phyloP scores from a whole-genome alignment of 2,797 vertebrate species.

The Bradypodion ventrale region DNA sequence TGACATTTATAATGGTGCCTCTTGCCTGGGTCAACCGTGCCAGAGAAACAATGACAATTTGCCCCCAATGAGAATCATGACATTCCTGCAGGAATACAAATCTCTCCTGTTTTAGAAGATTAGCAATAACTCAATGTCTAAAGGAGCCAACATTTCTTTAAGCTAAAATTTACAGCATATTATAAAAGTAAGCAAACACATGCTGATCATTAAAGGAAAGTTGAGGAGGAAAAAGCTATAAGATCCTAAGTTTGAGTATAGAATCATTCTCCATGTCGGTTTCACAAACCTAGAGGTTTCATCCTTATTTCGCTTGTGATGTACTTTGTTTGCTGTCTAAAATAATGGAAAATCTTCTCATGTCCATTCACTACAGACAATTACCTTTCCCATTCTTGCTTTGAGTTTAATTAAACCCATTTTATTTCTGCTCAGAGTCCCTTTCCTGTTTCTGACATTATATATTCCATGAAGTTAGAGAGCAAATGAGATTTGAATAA shows the following conservation, averaged over 20 bases:
- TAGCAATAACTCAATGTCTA: neutral
- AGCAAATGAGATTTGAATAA: conserved; percentile 24
- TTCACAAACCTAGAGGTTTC: conserved; percentile 22
- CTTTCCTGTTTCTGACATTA: conserved; percentile 23
- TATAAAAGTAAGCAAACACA: conserved; percentile 11
- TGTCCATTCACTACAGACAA: conserved; percentile 37
- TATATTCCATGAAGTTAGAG: conserved; percentile 15
- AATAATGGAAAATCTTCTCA: conserved; percentile 27
- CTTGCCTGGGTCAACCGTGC: neutral
- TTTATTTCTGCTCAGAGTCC: conserved; percentile 23
- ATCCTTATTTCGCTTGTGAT: conserved; percentile 28
- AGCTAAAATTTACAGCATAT: neutral
- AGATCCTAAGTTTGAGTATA: neutral
- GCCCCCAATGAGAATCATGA: neutral
- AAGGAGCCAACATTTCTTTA: conserved; percentile 6
- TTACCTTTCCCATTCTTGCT: conserved; percentile 25
- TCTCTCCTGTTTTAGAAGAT: neutral
- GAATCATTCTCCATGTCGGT: conserved; percentile 15
- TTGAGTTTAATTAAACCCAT: conserved; percentile 32
- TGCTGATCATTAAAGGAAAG: conserved; percentile 14
- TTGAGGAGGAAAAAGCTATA: neutral
- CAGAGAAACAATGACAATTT: neutral
- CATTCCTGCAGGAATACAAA: neutral
- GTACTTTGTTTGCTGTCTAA: conserved; percentile 21
- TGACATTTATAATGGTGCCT: neutral